A percentile compares a stretch with the other conserved stretches of the same genome.
These are phyloP conservation scores for Thera britannica DNA, from an alignment of 2,888 invertebrate species.

Conservation along the genomic window DNA sequence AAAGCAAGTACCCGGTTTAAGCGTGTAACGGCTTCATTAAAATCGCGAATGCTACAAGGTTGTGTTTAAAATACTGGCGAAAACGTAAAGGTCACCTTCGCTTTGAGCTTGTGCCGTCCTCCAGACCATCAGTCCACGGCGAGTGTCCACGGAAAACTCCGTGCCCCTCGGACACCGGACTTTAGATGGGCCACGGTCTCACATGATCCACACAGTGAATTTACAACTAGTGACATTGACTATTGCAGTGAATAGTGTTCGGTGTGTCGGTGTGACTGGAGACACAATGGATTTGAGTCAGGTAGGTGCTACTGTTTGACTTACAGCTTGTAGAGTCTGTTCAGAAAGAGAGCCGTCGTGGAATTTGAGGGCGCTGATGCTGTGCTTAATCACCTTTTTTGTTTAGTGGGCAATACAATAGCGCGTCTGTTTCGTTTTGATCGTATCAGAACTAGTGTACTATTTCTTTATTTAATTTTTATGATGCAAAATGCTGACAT, in stretches of 20 bases:
- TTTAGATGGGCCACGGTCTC: not conserved
- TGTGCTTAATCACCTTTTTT: too few species aligned
- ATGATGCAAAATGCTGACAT: too few species aligned
- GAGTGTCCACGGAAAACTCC: not conserved
- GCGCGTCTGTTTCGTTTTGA: too few species aligned
- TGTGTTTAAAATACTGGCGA: not conserved
- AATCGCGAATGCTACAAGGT: not conserved
- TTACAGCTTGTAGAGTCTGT: not conserved
- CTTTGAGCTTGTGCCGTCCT: too few species aligned
- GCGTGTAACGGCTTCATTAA: not conserved
- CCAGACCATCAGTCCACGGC: not conserved
- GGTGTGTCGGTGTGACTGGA: conserved; percentile 20
- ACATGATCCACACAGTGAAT: conserved; percentile 1
- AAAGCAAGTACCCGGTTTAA: not conserved
- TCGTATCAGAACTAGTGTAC: too few species aligned
- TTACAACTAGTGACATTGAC: not conserved
- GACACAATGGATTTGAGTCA: conserved; percentile 64
- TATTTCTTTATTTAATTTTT: too few species aligned
- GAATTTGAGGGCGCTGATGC: too few species aligned
- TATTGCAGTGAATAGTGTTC: conserved; percentile 15
- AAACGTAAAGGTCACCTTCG: not conserved
- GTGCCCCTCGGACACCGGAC: not conserved
- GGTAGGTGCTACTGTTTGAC: conserved; percentile 49
- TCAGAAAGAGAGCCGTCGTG: too few species aligned
- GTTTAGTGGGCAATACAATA: too few species aligned